Evolutionary conservation across 2,113 vertebrate species (phyloP).

Genomic region (Talpa occidentalis): DNA sequence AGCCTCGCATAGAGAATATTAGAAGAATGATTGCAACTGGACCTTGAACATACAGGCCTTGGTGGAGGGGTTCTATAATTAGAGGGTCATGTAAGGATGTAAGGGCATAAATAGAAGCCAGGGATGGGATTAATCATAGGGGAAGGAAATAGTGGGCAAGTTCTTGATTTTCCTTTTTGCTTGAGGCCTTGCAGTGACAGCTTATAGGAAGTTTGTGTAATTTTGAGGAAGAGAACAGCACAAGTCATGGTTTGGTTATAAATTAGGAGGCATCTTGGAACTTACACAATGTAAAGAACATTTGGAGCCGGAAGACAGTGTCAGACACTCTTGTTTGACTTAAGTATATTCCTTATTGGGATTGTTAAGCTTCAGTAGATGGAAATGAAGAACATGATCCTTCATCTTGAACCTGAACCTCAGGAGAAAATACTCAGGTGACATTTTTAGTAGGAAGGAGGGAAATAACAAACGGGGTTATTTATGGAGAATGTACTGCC

Average conservation of each 20-base stretch:
- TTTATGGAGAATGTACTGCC: neutral
- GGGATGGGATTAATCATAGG: neutral
- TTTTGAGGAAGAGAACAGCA: conserved; percentile 47
- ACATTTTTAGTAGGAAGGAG: conserved; percentile 29
- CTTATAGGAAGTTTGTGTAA: conserved; percentile 50
- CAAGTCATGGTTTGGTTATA: conserved; percentile 54
- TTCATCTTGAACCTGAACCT: neutral
- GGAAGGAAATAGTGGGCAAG: neutral
- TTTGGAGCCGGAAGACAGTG: neutral
- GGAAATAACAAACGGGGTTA: neutral
- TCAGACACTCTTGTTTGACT: neutral
- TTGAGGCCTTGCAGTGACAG: conserved; percentile 5
- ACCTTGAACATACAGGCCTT: neutral
- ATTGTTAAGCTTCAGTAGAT: neutral
- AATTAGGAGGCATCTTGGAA: conserved; percentile 43
- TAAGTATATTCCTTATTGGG: neutral
- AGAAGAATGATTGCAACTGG: neutral
- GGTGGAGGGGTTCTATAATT: neutral
- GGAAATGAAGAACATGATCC: neutral
- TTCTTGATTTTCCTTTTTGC: conserved; percentile 52
- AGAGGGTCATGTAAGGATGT: neutral
- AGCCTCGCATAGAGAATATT: neutral
- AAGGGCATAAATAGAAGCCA: neutral
- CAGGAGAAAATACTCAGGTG: neutral
- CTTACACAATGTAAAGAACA: neutral